Evolutionary conservation across 2,113 vertebrate genomes (phyloP), one percentile per base, ranked within the genome.

Genomic region (Catharus minimus): DNA sequence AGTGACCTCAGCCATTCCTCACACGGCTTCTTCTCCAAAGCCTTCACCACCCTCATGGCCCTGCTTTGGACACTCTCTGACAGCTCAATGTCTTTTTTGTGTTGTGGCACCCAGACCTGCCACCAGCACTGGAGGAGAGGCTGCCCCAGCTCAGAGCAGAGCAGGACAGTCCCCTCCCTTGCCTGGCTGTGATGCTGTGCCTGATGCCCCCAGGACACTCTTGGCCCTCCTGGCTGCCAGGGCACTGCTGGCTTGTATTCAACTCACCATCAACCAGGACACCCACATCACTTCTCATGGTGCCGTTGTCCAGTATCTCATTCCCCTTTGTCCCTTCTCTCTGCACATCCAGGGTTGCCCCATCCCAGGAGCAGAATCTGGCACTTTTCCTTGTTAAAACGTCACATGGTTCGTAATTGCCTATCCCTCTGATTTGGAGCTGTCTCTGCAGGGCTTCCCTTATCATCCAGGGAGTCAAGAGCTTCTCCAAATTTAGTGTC

Each of bases 191-290:
- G 9, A 16, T 84, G 60, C 20, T 74, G 36, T 1, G 52, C 43
- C 60, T 36, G 81, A 36, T 17, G 36, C 1, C 19, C 16, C 30
- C 52, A 57, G 61, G 36, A 18, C 61, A 43, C 0, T 1, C 2
- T 14, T 47, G 71, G 7, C 9, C 5, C 26, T 38, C 5, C 53
- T 38, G 72, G 22, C 43, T 76, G 53, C 22, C 36, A 43, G 53
- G 44, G 21, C 44, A 38, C 46, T 67, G 44, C 22, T 44, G 17
- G 0, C 9, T 76, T 3, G 2, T 3, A 0, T 15, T 38, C 23
- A 27, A 0, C 12, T 19, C 9, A 2, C 0, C 38, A 60, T 3
- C 0, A 0, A 28, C 15, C 19, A 39, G n/a, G 8, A 24, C 3
- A 0, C 9, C 5, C 28, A 44, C 18, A 2, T 7, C 14, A 30